Evolutionary conservation across 2,888 invertebrate genomes (phyloP).

Genomic region (Cheilosia urbana): DNA sequence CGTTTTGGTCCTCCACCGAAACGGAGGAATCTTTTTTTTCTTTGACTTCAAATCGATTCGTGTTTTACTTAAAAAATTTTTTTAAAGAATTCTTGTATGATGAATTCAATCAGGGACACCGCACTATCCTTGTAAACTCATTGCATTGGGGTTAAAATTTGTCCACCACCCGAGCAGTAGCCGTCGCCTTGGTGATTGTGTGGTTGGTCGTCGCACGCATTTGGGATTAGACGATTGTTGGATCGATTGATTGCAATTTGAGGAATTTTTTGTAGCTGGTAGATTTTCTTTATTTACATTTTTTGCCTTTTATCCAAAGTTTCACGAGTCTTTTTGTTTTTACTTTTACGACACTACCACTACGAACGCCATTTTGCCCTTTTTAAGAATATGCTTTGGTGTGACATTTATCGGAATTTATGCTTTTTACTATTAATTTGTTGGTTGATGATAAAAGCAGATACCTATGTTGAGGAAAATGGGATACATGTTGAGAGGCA

Average conservation of each 20-base stretch:
- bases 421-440: constrained; percentile 62
- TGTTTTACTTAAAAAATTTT: not conserved
- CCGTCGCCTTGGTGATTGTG: constrained; percentile 53
- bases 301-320: constrained; percentile 64
- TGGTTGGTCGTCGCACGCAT: constrained; percentile 48
- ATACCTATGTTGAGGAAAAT: not conserved
- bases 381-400: constrained; percentile 76
- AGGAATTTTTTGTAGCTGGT: constrained; percentile 64
- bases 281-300: constrained; percentile 69
- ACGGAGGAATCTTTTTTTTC: constrained; percentile 5
- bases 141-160: constrained; percentile 52
- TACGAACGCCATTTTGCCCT: constrained; percentile 80
- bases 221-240: constrained; percentile 39
- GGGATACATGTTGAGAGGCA: not conserved
- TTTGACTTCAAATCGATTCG: constrained; percentile 15
- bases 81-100: not conserved
- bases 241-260: constrained; percentile 48
- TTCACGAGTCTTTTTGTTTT: constrained; percentile 62
- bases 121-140: constrained; percentile 57
- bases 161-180: constrained; percentile 54
- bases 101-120: constrained; percentile 15
- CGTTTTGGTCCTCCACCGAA: constrained; percentile 21
- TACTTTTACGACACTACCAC: constrained; percentile 71
- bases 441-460: constrained; percentile 31
- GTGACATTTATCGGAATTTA: constrained; percentile 76